These are phyloP conservation scores for Lepus europaeus DNA, from an alignment of 2,113 vertebrate species.

Conservation along the genomic window DNA sequence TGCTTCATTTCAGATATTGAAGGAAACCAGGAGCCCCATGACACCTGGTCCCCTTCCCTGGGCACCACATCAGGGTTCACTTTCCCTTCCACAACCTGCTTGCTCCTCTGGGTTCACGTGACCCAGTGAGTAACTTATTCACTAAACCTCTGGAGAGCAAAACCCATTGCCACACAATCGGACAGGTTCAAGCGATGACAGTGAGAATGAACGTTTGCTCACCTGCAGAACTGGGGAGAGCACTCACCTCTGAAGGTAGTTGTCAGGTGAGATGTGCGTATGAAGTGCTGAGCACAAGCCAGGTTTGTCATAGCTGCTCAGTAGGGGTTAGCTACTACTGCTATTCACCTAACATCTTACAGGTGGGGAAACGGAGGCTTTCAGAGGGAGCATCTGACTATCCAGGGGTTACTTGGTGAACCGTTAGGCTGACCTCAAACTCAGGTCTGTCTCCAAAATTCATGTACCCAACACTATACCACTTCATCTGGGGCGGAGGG, in stretches of 20 bases:
- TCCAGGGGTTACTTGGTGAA: too few species aligned
- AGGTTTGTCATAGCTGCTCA: not conserved
- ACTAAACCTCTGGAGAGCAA: not conserved
- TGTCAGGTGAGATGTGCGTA: not conserved
- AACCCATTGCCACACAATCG: not conserved
- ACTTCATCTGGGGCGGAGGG: not conserved
- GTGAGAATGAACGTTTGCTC: fast-evolving
- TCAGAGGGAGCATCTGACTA: not conserved
- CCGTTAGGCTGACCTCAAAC: not conserved
- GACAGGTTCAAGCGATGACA: not conserved
- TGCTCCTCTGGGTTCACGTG: fast-evolving
- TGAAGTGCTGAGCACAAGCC: not conserved
- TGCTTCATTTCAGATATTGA: not conserved
- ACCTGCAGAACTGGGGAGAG: not conserved
- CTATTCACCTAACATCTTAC: not conserved
- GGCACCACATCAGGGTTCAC: not conserved
- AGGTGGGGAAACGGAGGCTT: not conserved
- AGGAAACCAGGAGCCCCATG: not conserved
- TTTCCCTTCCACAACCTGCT: too few species aligned
- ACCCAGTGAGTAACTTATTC: not conserved
- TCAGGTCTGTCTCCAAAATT: not conserved
- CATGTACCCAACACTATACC: not conserved
- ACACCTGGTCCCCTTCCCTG: not conserved
- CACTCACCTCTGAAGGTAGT: not conserved
- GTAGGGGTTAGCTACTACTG: not conserved